Evolutionary conservation across 1,140 invertebrate genomes (phyloP).

Genomic region (Lutraria rhynchaena): DNA sequence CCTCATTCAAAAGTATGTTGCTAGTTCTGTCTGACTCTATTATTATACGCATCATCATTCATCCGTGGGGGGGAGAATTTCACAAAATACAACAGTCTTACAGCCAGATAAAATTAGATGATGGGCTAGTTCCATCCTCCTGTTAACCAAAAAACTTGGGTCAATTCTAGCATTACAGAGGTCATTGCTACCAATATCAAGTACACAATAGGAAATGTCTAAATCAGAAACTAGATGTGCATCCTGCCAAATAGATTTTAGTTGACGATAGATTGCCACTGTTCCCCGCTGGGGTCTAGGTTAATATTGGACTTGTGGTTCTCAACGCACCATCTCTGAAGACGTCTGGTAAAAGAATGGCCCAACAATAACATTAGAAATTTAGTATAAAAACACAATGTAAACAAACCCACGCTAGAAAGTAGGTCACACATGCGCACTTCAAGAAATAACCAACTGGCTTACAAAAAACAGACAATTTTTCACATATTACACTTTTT

Average conservation of each 20-base stretch:
- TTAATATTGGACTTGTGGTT: slow-evolving; percentile 9
- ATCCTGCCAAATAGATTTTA: slow-evolving; percentile 2
- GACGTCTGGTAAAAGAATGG: slow-evolving; percentile 22
- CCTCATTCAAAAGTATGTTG: background rate
- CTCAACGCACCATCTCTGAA: slow-evolving; percentile 27
- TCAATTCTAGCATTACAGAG: background rate
- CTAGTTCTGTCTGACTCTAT: background rate
- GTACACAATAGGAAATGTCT: background rate
- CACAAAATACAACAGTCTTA: background rate
- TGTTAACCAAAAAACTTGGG: background rate
- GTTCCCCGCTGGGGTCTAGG: background rate
- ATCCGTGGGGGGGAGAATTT: background rate
- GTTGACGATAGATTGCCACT: background rate
- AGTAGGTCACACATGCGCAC: no score
- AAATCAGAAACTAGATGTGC: background rate
- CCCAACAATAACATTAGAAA: slow-evolving; percentile 32
- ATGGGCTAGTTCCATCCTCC: background rate
- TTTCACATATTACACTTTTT: no score
- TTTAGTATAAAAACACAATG: no score
- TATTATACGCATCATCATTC: background rate
- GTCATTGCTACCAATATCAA: slow-evolving; percentile 30
- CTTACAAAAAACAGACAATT: no score
- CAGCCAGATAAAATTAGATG: background rate
- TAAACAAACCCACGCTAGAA: no score
- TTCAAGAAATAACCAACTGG: no score